Evolutionary conservation across 2,797 vertebrate genomes (phyloP).

Genomic region (Coregonus suidteri): DNA sequence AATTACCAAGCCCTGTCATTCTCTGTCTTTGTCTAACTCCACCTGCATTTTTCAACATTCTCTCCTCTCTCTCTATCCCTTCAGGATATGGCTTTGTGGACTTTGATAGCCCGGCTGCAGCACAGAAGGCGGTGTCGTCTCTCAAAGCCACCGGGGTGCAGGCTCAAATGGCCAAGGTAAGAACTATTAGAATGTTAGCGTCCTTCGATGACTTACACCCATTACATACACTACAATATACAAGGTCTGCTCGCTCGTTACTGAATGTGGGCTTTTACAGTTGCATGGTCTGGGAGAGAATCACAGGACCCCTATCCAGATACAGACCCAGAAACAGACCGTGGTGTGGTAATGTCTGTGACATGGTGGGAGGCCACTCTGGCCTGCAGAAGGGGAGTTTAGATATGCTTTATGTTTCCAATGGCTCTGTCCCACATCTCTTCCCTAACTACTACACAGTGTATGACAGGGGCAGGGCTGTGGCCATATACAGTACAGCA

Average conservation of each 20-base stretch:
- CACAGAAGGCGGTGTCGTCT: constrained; percentile 95
- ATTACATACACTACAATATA: not conserved
- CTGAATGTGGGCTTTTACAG: constrained; percentile 31
- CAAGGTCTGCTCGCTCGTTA: constrained; percentile 15
- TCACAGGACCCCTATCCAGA: not conserved
- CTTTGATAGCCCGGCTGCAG: constrained; percentile 95
- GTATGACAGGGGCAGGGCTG: too few relatives aligned
- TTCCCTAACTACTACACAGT: too few relatives aligned
- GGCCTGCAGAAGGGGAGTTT: not conserved
- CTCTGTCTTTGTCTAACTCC: constrained; percentile 59
- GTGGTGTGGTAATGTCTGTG: not conserved
- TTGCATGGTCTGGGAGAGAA: constrained; percentile 7
- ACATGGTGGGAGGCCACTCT: not conserved
- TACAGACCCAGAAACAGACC: too few relatives aligned
- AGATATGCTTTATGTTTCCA: not conserved
- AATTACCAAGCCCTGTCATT: constrained; percentile 73
- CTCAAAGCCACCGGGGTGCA: constrained; percentile 96
- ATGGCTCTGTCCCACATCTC: not conserved
- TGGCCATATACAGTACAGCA: not conserved
- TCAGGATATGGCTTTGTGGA: constrained; percentile 97
- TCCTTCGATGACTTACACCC: constrained; percentile 17
- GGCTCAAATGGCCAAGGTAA: constrained; percentile 98
- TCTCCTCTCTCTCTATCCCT: constrained; percentile 40
- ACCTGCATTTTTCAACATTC: constrained; percentile 48
- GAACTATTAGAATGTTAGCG: constrained; percentile 7